Conservation (phyloP, 2,888 invertebrate genomes). For the Timema podura region DNA sequence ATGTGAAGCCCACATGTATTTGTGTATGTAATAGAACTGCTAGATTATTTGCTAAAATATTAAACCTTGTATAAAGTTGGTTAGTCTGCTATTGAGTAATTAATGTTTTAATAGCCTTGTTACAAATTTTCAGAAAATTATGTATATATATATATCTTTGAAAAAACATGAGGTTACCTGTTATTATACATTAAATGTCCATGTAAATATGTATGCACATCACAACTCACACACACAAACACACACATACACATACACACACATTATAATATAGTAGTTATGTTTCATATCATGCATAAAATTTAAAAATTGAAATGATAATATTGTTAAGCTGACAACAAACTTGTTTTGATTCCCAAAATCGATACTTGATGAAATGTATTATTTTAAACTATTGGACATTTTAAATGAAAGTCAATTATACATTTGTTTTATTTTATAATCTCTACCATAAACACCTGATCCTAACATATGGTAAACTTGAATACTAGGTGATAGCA, state of each 20-base stretch:
- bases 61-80: too few species aligned
- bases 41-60: too few species aligned
- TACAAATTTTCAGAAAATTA: slow-evolving; percentile 14
- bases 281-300: too few species aligned
- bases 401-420: slow-evolving; percentile 16
- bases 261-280: too few species aligned
- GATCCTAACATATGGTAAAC: too few species aligned
- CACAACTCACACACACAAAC: too few species aligned
- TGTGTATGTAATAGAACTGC: slow-evolving; percentile 11
- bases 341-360: slow-evolving; percentile 9
- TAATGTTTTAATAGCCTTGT: slow-evolving; percentile 11
- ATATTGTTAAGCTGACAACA: slow-evolving; percentile 2
- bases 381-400: slow-evolving; percentile 11
- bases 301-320: slow-evolving; percentile 6
- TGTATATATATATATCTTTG: slow-evolving; percentile 12
- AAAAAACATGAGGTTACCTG: slow-evolving; percentile 3
- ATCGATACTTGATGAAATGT: slow-evolving; percentile 8
- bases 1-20: slow-evolving; percentile 5
- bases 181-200: slow-evolving; percentile 5
- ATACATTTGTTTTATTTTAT: slow-evolving; percentile 9
- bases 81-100: too few species aligned
- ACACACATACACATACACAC: too few species aligned
- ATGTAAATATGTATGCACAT: slow-evolving; percentile 17
- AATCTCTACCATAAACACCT: too few species aligned
- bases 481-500: too few species aligned